phyloP scores from a whole-genome alignment of 2,113 vertebrate genomes.

The Colossoma macropomum region DNA sequence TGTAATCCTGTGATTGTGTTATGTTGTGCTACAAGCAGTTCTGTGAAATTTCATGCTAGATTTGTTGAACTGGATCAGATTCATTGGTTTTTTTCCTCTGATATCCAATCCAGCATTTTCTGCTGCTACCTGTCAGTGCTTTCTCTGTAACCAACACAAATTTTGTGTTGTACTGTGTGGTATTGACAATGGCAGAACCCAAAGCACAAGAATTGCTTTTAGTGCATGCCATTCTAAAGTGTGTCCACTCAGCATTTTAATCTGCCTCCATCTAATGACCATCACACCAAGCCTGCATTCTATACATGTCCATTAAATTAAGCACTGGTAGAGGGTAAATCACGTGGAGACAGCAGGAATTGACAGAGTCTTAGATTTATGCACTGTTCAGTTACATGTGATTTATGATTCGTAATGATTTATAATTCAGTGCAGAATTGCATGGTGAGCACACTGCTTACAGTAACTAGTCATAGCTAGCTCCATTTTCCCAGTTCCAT shows the following conservation, averaged over 20 bases:
- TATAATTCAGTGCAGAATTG: conserved; percentile 23
- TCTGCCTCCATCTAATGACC: conserved; percentile 18
- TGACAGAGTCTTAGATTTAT: conserved; percentile 64
- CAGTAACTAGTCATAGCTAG: too few relatives aligned
- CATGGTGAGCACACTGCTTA: background rate
- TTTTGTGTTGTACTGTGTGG: background rate
- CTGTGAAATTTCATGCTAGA: too few relatives aligned
- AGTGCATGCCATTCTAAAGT: background rate
- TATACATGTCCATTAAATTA: conserved; percentile 45
- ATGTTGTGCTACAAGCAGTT: too few relatives aligned
- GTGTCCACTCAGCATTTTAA: conserved; percentile 13
- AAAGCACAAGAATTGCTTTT: background rate
- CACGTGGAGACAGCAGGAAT: conserved; percentile 60
- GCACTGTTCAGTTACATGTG: conserved; percentile 62
- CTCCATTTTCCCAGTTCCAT: too few relatives aligned
- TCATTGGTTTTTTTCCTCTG: too few relatives aligned
- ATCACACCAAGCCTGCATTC: conserved; percentile 30
- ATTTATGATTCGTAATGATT: conserved; percentile 68
- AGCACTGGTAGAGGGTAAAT: conserved; percentile 38
- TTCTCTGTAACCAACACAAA: too few relatives aligned
- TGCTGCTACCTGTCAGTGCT: too few relatives aligned
- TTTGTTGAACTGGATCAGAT: too few relatives aligned
- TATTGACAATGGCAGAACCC: background rate
- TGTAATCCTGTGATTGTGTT: too few relatives aligned
- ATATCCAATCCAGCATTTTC: too few relatives aligned